Evolutionary conservation across 2,888 invertebrate genomes (phyloP).

Genomic region (Bedellia somnulentella): DNA sequence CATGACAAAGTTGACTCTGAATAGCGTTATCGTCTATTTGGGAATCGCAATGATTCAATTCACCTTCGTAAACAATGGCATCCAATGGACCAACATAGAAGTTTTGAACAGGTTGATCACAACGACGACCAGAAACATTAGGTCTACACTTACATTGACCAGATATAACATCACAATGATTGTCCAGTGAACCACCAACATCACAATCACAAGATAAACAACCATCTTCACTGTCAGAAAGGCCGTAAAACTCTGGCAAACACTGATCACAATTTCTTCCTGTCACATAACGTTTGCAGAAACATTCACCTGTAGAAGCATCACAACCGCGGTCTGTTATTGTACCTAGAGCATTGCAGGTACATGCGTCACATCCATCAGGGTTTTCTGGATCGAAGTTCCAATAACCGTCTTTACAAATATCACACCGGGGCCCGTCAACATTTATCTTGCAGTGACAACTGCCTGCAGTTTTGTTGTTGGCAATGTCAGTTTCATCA

Average conservation of each 20-base stretch:
- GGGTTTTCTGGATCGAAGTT: constrained; percentile 78
- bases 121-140: constrained; percentile 81
- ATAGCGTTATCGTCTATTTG: constrained; percentile 51
- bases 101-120: constrained; percentile 87
- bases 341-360: constrained; percentile 88
- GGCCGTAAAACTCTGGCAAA: constrained; percentile 86
- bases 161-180: constrained; percentile 86
- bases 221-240: constrained; percentile 88
- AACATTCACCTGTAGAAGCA: constrained; percentile 86
- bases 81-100: constrained; percentile 88
- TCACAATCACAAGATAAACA: constrained; percentile 96
- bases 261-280: constrained; percentile 97
- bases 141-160: constrained; percentile 92
- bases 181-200: constrained; percentile 88
- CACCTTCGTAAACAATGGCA: constrained; percentile 89
- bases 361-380: constrained; percentile 89
- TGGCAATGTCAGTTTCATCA: constrained; percentile 77
- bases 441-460: constrained; percentile 94
- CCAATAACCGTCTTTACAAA: constrained; percentile 94
- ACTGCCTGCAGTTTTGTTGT: constrained; percentile 83
- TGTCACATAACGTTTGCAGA: constrained; percentile 93
- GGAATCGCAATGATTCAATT: constrained; percentile 60
- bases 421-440: constrained; percentile 87
- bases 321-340: constrained; percentile 92
- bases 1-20: constrained; percentile 73